Evolutionary conservation across 2,888 invertebrate genomes (phyloP).

Genomic region (Timandra comae): DNA sequence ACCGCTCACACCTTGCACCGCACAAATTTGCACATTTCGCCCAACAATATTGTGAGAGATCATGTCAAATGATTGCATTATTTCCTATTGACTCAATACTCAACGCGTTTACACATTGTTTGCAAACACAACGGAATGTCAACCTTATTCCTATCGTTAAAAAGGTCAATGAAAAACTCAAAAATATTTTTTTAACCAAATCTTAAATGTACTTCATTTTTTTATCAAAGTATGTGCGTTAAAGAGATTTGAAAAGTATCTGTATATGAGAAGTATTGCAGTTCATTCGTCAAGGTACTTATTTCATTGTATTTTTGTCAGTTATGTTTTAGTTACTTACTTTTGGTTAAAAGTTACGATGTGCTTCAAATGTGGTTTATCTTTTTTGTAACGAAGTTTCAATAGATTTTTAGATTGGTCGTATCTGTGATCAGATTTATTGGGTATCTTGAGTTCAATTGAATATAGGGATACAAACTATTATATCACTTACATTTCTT

Average conservation of each 20-base stretch:
- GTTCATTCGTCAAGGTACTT: conserved; percentile 61
- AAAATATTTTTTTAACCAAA: no score
- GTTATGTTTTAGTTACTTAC: conserved; percentile 31
- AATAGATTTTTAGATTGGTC: no score
- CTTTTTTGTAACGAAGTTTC: no score
- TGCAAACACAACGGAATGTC: not conserved
- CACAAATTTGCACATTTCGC: conserved; percentile 38
- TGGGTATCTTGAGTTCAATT: no score
- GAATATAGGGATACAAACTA: no score
- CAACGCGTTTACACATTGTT: conserved; percentile 30
- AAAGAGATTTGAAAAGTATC: conserved; percentile 17
- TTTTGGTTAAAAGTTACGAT: no score
- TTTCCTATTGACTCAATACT: conserved; percentile 39
- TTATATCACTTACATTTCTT: no score
- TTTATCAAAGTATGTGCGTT: conserved; percentile 7
- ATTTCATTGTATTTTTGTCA: conserved; percentile 35
- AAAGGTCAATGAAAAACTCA: no score
- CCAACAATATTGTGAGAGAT: conserved; percentile 61
- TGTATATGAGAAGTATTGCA: conserved; percentile 43
- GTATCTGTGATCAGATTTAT: no score
- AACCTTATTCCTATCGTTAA: no score
- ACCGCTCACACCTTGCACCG: conserved; percentile 20
- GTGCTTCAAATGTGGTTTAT: no score
- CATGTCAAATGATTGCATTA: conserved; percentile 62
- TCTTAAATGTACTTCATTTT: not conserved